Conservation (phyloP, 2,797 vertebrate genomes). For the Heliangelus exortis region DNA sequence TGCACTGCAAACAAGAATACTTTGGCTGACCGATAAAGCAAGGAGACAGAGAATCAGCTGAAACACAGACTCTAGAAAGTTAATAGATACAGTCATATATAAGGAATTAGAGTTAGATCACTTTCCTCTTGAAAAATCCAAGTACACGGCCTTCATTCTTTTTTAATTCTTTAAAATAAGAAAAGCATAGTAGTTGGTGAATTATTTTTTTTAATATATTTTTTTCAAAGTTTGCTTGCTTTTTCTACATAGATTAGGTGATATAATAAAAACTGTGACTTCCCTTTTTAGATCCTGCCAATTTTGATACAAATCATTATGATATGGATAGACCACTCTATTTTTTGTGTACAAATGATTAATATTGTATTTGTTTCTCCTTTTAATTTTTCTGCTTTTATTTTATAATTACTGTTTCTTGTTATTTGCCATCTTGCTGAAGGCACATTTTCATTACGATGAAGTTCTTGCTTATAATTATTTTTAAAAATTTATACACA, state of each 20-base stretch:
- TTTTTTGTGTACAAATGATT: neutral
- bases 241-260: neutral
- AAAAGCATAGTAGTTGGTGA: neutral
- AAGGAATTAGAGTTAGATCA: neutral
- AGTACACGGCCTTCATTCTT: neutral
- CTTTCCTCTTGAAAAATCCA: neutral
- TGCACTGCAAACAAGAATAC: neutral
- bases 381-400: neutral
- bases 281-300: neutral
- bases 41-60: neutral
- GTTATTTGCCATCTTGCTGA: neutral
- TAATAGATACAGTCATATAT: neutral
- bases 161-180: neutral
- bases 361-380: neutral
- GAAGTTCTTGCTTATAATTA: neutral
- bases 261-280: neutral
- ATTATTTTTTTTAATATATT: neutral
- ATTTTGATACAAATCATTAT: neutral
- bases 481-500: neutral
- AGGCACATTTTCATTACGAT: neutral
- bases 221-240: neutral
- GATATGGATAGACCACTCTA: fast-evolving
- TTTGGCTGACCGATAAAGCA: neutral
- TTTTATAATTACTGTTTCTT: neutral
- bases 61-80: neutral